Base-by-base conservation (phyloP, 2,797 vertebrate species). In the Anabacerthia variegaticeps region DNA sequence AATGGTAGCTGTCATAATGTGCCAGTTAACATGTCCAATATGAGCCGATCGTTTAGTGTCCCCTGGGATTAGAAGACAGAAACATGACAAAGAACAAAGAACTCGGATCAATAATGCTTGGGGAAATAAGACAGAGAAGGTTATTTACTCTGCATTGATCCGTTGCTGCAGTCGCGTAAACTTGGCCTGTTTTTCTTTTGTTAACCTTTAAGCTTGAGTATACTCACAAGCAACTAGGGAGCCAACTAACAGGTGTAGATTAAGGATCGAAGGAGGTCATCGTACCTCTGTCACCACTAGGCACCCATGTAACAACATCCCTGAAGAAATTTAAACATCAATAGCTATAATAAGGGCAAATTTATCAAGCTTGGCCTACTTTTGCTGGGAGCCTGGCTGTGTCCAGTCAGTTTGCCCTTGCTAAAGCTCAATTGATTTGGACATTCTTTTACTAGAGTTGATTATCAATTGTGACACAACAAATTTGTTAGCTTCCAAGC, bases 111-210 rank as follows among this genome's bases (percentile, higher is more conserved):
- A 99, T 99, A 99, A 98, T 96, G 98, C 99, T 99, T 98, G 99
- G 99, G 98, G 99, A 99, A 99, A 99, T 99, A 99, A 99, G 98
- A 99, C 98, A 99, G 99, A 99, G 99, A 99, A 99, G 99, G 99
- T 99, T 99, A 99, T 99, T 99, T 99, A 99, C 99, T 99, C 99
- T 98, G 98, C 99, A 99, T 99, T 99, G 99, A 99, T 99, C 99
- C 95, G 97, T 98, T 98, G 98, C 99, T 98, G 98, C 98, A 93
- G 96, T 97, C 97, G 96, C 98, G 97, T 98, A 99, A 98, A 99
- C 98, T 98, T 98, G 98, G 98, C 98, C 99, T 99, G 98, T 98
- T 99, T 99, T 98, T 99, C 99, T 99, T 99, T 99, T 99, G 99
- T 99, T 99, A 99, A 99, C 99, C 99, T 99, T 99, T 99, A 99